These are phyloP conservation scores for Rhincodon typus DNA, from an alignment of 2,797 vertebrate genomes.

Conservation along the genomic window DNA sequence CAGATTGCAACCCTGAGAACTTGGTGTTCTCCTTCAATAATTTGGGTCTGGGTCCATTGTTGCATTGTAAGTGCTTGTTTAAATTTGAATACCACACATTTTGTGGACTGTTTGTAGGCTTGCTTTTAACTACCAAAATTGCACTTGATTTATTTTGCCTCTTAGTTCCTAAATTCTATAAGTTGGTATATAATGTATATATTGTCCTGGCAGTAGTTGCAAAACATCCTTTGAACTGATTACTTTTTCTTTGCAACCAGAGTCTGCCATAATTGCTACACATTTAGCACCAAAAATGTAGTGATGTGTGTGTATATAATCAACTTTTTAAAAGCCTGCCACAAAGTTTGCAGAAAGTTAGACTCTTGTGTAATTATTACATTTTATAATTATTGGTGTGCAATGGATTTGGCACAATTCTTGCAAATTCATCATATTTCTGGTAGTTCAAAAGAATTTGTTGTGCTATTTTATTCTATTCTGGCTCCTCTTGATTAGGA, in stretches of 20 bases:
- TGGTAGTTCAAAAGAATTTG: background rate
- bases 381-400: background rate
- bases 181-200: constrained; percentile 18
- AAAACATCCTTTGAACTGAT: background rate
- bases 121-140: background rate
- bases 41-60: constrained; percentile 14
- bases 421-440: constrained; percentile 9
- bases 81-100: background rate
- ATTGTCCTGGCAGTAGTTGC: constrained; percentile 16
- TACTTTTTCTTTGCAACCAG: background rate
- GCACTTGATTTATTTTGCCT: background rate
- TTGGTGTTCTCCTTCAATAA: background rate
- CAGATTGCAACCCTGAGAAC: background rate
- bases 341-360: background rate
- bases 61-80: constrained; percentile 18
- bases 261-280: background rate
- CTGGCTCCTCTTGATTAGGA: background rate
- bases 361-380: background rate
- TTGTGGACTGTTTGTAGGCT: background rate
- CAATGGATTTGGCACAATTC: background rate
- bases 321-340: background rate
- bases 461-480: background rate
- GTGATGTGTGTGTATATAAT: background rate
- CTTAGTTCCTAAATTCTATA: constrained; percentile 24
- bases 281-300: background rate